Evolutionary conservation across 2,113 vertebrate genomes (phyloP).

Genomic region (Hypomesus transpacificus): DNA sequence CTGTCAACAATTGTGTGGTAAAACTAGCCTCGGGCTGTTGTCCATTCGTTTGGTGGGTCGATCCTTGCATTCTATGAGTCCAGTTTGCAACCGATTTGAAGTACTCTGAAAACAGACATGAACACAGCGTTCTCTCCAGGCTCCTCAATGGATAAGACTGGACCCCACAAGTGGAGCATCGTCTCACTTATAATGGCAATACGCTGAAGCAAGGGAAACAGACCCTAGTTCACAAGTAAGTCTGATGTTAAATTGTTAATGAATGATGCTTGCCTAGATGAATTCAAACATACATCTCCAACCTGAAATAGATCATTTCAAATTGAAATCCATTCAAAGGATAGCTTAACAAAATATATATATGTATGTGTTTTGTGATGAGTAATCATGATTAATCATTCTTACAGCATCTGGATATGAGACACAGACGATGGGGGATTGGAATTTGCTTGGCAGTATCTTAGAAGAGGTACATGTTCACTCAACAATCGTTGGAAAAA

Average conservation of each 20-base stretch:
- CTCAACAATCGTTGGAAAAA: constrained; percentile 93
- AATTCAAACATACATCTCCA: background rate
- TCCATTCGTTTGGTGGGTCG: constrained; percentile 69
- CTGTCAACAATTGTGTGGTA: constrained; percentile 69
- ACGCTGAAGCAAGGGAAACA: constrained; percentile 12
- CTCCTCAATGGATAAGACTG: constrained; percentile 22
- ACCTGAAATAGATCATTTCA: background rate
- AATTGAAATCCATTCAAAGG: background rate
- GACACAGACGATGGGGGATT: constrained; percentile 87
- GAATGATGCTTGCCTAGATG: background rate
- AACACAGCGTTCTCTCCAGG: constrained; percentile 14
- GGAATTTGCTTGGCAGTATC: constrained; percentile 90
- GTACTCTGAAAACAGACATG: constrained; percentile 41
- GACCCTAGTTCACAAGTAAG: constrained; percentile 40
- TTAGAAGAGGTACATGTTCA: constrained; percentile 94
- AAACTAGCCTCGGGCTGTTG: constrained; percentile 67
- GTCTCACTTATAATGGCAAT: constrained; percentile 9
- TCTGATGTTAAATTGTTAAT: background rate
- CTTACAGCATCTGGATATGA: constrained; percentile 60
- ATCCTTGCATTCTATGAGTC: constrained; percentile 62
- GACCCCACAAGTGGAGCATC: constrained; percentile 6
- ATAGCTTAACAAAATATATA: background rate
- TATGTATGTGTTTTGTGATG: background rate
- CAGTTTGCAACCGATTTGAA: constrained; percentile 43
- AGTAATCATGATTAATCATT: background rate